Conservation (phyloP, 2,797 vertebrate genomes). For the Coranthus polyacanthus region DNA sequence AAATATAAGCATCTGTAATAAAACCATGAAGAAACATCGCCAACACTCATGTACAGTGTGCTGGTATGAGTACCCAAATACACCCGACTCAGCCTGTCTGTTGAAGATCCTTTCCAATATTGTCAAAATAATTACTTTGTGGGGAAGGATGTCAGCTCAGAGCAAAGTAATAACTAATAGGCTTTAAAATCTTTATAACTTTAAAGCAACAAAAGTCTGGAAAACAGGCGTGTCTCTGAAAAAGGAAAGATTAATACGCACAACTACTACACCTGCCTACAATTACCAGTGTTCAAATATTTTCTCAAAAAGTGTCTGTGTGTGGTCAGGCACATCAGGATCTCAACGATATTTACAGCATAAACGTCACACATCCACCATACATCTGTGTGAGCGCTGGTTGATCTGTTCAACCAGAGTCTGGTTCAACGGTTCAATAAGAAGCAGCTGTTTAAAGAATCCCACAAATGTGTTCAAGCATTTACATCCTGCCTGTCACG, state of each 20-base stretch:
- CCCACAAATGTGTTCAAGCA: background rate
- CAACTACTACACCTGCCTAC: constrained; percentile 5
- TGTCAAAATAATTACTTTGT: background rate
- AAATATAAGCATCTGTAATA: constrained; percentile 8
- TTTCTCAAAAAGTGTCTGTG: constrained; percentile 14
- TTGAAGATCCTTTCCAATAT: background rate
- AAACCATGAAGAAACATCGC: constrained; percentile 1
- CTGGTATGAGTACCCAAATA: background rate
- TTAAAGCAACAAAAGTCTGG: constrained; percentile 29
- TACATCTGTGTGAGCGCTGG: background rate
- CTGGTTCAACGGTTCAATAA: background rate
- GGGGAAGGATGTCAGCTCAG: constrained; percentile 5
- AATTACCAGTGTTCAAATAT: constrained; percentile 32
- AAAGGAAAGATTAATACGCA: too few species aligned
- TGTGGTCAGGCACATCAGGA: constrained; percentile 6
- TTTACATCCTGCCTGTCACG: background rate
- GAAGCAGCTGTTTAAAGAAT: background rate
- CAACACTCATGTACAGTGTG: background rate
- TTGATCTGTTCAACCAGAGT: background rate
- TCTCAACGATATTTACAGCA: background rate
- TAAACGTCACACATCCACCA: background rate
- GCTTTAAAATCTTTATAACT: constrained; percentile 4
- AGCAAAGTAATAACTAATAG: constrained; percentile 8
- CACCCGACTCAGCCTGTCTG: background rate
- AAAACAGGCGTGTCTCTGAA: too few species aligned